These are phyloP conservation scores for Triplophysa bombifrons DNA, from an alignment of 2,797 vertebrate species.

Conservation along the genomic window DNA sequence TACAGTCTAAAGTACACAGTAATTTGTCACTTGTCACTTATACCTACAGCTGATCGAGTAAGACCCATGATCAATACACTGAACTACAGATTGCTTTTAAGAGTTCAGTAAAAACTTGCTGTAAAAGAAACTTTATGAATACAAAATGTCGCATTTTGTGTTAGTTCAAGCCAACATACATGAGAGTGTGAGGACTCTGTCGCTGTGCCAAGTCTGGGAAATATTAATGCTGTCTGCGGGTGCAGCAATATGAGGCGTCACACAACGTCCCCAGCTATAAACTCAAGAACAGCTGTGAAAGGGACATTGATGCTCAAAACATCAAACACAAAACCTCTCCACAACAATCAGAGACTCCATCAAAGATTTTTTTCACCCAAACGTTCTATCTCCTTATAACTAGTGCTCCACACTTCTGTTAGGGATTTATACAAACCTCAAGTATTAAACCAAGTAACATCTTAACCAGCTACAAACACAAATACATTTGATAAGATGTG, in stretches of 20 bases:
- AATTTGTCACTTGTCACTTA: too few relatives aligned
- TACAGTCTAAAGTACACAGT: too few relatives aligned
- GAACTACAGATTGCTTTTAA: too few relatives aligned
- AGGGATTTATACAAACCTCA: neutral
- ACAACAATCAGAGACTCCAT: neutral
- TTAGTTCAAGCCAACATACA: neutral
- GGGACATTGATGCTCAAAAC: neutral
- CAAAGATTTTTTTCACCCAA: neutral
- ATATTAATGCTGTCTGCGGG: constrained; percentile 19
- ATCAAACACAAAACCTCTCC: constrained; percentile 4
- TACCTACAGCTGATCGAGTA: too few relatives aligned
- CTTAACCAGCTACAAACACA: too few relatives aligned
- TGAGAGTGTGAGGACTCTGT: neutral
- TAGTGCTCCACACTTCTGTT: neutral
- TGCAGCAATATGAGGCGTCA: constrained; percentile 12
- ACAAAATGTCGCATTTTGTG: neutral
- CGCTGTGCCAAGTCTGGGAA: constrained; percentile 30
- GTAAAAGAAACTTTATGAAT: neutral
- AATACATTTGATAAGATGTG: too few relatives aligned
- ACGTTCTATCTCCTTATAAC: neutral
- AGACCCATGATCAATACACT: too few relatives aligned
- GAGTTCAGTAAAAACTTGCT: too few relatives aligned
- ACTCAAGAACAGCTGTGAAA: constrained; percentile 24
- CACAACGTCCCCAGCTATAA: constrained; percentile 25
- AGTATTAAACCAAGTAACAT: neutral